phyloP scores from a whole-genome alignment of 2,797 vertebrate species.

The Syngnathus acus region DNA sequence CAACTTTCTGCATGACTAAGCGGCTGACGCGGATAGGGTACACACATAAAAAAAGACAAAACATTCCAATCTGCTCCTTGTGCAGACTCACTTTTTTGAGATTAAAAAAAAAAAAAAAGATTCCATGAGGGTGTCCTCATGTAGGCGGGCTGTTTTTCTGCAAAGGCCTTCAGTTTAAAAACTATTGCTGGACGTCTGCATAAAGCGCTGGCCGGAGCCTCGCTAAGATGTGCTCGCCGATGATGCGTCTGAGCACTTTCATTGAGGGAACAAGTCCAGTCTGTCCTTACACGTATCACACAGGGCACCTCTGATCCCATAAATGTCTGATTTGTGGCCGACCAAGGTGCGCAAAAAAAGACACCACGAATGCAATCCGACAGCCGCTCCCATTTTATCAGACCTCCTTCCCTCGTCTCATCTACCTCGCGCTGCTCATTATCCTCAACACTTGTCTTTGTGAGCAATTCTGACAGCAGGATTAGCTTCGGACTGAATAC shows the following conservation, averaged over 20 bases:
- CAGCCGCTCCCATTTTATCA: neutral
- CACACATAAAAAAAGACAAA: neutral
- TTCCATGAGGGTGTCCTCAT: neutral
- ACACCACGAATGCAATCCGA: conserved; percentile 42
- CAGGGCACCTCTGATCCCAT: conserved; percentile 8
- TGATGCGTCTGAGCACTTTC: neutral
- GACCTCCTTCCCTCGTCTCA: neutral
- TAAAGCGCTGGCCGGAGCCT: too few species aligned
- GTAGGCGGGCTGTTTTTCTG: neutral
- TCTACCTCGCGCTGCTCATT: neutral
- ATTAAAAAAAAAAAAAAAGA: neutral
- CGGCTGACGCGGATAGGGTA: neutral
- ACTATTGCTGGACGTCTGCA: conserved; percentile 13
- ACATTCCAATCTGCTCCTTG: neutral
- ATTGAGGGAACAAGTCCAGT: neutral
- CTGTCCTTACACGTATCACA: neutral
- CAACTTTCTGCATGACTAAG: neutral
- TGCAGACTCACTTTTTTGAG: neutral
- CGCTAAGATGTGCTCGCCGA: neutral
- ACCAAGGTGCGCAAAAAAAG: conserved; percentile 27
- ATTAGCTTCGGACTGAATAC: neutral
- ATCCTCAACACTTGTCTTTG: neutral
- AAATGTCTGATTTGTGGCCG: conserved; percentile 20
- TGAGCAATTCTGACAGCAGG: neutral
- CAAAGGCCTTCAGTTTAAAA: conserved; percentile 11